These are phyloP conservation scores for Drosophila nr. perissopoda DNA, from an alignment of 2,888 invertebrate species.

Conservation along the genomic window DNA sequence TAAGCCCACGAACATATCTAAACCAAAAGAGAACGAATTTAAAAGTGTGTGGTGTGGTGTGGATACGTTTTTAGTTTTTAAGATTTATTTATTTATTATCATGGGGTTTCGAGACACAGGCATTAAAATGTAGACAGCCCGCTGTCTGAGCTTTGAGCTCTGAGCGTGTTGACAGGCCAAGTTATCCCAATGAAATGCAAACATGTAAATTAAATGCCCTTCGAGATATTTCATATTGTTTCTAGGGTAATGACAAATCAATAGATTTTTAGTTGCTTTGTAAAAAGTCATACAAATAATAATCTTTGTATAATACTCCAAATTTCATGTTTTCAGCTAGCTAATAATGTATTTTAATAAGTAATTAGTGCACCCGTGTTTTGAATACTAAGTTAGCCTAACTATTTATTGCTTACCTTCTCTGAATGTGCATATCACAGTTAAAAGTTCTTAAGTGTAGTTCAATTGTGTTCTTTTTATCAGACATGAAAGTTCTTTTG, in stretches of 20 bases:
- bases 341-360: not conserved
- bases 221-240: conserved; percentile 14
- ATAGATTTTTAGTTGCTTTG: conserved; percentile 7
- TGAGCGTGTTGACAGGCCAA: conserved; percentile 32
- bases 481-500: conserved; percentile 10
- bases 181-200: conserved; percentile 25
- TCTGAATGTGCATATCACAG: not conserved
- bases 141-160: conserved; percentile 22
- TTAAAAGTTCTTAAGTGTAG: conserved; percentile 17
- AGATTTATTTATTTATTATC: conserved; percentile 36
- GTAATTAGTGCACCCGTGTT: not conserved
- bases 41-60: not conserved
- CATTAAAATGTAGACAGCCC: conserved; percentile 38
- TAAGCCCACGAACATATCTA: conserved; percentile 19
- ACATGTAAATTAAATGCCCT: conserved; percentile 36
- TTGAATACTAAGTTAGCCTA: not conserved
- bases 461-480: conserved; percentile 21
- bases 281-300: not conserved
- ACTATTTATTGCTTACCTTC: not conserved
- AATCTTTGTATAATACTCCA: not conserved
- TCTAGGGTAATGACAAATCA: conserved; percentile 16
- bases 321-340: not conserved
- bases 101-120: conserved; percentile 4
- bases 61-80: not conserved
- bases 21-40: not conserved